A percentile compares a stretch with the other conserved stretches of the same genome.
phyloP scores from a whole-genome alignment of 2,888 invertebrate species.

The Dynastes maya region DNA sequence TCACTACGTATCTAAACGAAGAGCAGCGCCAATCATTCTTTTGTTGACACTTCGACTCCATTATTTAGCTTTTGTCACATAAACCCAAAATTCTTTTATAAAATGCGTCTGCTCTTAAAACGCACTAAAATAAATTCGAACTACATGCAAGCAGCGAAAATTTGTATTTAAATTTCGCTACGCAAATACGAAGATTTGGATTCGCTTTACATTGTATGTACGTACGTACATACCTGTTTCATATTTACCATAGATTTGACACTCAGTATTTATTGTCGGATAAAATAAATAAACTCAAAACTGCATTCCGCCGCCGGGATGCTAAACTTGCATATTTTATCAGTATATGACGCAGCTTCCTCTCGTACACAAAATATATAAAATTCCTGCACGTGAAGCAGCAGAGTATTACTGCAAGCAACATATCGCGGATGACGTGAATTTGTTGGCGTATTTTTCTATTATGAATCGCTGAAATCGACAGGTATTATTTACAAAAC shows the following conservation, averaged over 20 bases:
- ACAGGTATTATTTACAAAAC: slow-evolving; percentile 38
- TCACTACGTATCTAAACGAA: no score
- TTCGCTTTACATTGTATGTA: slow-evolving; percentile 1
- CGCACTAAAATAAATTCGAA: no score
- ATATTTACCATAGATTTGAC: slow-evolving; percentile 25
- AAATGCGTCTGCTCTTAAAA: no score
- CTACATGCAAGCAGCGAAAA: no score
- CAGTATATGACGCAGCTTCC: slow-evolving; percentile 33
- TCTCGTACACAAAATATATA: slow-evolving; percentile 2
- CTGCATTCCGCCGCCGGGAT: background rate
- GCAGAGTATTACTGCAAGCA: slow-evolving; percentile 18
- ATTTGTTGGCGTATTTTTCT: slow-evolving; percentile 28
- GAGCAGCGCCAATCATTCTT: no score
- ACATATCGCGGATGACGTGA: slow-evolving; percentile 13
- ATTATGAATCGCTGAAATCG: slow-evolving; percentile 34
- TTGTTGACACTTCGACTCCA: no score
- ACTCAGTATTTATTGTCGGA: slow-evolving; percentile 8
- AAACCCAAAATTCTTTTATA: no score
- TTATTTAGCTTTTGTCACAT: no score
- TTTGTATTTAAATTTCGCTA: background rate
- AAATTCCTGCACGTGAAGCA: background rate
- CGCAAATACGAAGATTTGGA: slow-evolving; percentile 7
- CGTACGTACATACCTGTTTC: background rate
- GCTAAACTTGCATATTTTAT: slow-evolving; percentile 31
- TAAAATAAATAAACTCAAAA: slow-evolving; percentile 32